These are phyloP conservation scores for Parazoanthus darwini DNA, from an alignment of 92 coral and sea anemone species.

Conservation along the genomic window DNA sequence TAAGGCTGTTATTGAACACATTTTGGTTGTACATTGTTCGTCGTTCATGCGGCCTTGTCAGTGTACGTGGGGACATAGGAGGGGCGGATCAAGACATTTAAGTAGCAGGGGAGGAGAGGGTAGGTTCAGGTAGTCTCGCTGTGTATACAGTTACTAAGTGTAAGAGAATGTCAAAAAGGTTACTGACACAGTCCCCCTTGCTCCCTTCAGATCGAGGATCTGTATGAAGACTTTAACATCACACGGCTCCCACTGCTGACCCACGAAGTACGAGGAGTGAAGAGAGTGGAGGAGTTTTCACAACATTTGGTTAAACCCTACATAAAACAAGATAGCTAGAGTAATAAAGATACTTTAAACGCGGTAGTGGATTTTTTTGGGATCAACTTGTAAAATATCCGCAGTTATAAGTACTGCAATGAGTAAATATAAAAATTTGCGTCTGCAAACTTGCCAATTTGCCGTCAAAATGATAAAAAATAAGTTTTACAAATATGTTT, in stretches of 20 bases:
- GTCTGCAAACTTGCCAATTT: too few relatives aligned
- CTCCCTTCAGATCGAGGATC: conserved; percentile 81
- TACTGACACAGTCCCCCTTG: background rate
- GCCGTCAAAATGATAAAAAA: too few relatives aligned
- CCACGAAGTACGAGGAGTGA: conserved; percentile 89
- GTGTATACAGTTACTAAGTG: background rate
- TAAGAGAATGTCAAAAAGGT: background rate
- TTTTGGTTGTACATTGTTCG: background rate
- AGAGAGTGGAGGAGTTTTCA: conserved; percentile 78
- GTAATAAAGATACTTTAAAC: too few relatives aligned
- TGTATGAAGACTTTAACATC: conserved; percentile 95
- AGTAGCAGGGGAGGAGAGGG: too few relatives aligned
- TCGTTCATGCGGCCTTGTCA: background rate
- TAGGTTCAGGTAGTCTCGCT: too few relatives aligned
- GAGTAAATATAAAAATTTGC: too few relatives aligned
- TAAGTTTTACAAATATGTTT: too few relatives aligned
- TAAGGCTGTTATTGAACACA: background rate
- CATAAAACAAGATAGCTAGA: background rate
- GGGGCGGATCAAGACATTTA: too few relatives aligned
- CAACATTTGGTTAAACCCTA: conserved; percentile 60
- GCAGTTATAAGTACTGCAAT: too few relatives aligned
- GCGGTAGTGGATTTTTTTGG: background rate
- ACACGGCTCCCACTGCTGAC: conserved; percentile 85
- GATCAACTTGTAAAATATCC: too few relatives aligned
- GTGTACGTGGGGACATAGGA: too few relatives aligned